Evolutionary conservation across 1,140 invertebrate genomes (phyloP).

Genomic region (Oscheius sp.): DNA sequence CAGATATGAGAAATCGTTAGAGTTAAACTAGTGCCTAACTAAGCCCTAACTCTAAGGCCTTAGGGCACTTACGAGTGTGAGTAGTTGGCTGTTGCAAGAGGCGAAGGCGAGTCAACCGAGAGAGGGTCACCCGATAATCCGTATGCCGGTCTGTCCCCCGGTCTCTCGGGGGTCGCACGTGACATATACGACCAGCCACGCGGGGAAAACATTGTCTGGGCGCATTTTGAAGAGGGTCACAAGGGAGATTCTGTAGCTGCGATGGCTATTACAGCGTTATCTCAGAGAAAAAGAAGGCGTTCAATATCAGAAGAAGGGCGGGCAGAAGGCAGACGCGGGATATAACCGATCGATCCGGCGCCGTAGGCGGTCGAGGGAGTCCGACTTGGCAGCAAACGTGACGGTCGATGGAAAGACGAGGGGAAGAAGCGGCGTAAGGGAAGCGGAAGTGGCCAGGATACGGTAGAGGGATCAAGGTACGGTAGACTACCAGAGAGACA

Average conservation of each 20-base stretch:
- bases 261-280: neutral
- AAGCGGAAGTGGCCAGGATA: too few species aligned
- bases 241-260: too few species aligned
- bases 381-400: neutral
- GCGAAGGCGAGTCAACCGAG: too few species aligned
- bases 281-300: neutral
- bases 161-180: neutral
- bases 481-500: too few species aligned
- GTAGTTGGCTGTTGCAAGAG: too few species aligned
- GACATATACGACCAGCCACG: slow-evolving; percentile 6
- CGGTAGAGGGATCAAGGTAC: too few species aligned
- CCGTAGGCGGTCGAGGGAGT: neutral
- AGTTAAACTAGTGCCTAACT: neutral
- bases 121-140: neutral
- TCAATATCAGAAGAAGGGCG: neutral
- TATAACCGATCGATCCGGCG: neutral
- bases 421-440: too few species aligned
- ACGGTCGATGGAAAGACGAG: too few species aligned
- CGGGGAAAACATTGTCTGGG: slow-evolving; percentile 3
- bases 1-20: neutral
- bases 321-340: too few species aligned
- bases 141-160: neutral
- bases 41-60: too few species aligned
- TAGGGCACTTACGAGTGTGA: too few species aligned
- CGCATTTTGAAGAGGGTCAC: too few species aligned